These are phyloP conservation scores for Maccullochella peelii DNA, from an alignment of 2,113 vertebrate genomes.

Conservation along the genomic window DNA sequence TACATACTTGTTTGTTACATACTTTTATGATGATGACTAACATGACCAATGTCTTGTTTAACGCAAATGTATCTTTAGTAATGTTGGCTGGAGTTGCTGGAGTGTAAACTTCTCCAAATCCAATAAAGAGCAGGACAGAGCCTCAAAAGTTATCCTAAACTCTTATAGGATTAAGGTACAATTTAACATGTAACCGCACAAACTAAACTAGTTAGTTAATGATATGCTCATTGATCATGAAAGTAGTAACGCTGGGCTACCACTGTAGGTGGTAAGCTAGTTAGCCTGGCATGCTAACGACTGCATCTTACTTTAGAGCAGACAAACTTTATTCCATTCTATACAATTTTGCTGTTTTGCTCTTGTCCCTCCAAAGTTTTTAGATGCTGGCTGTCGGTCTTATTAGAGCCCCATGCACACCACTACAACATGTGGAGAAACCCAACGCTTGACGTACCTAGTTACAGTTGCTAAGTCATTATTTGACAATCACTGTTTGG, in stretches of 20 bases:
- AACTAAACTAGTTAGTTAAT: background rate
- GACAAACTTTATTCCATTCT: background rate
- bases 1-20: background rate
- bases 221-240: background rate
- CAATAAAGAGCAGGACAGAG: background rate
- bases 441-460: background rate
- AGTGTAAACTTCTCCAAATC: background rate
- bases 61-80: background rate
- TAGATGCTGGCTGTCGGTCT: background rate
- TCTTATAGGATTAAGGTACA: background rate
- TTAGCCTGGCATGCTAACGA: background rate
- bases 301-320: background rate
- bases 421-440: conserved; percentile 4
- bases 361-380: background rate
- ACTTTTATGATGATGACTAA: background rate
- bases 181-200: background rate
- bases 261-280: background rate
- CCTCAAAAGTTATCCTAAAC: background rate
- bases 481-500: background rate
- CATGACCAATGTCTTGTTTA: background rate
- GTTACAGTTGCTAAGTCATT: background rate
- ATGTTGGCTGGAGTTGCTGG: background rate
- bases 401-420: background rate
- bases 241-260: background rate
- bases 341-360: background rate